phyloP scores from a whole-genome alignment of 2,888 invertebrate species.

The Chorisops tibialis region DNA sequence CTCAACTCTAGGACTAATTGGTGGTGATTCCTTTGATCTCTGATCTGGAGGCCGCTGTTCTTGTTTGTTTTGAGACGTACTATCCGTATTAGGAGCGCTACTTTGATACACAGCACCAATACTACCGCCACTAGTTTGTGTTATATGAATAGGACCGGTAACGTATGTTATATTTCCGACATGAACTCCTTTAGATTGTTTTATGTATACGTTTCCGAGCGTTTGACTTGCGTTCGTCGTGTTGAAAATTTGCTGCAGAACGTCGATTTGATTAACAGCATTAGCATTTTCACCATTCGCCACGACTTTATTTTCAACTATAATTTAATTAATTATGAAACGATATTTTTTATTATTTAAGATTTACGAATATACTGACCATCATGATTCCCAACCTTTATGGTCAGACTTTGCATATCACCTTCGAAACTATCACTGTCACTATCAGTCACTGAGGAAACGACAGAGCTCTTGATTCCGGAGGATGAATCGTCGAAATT shows the following conservation, averaged over 20 bases:
- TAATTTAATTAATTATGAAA: neutral
- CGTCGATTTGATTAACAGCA: slow-evolving; percentile 37
- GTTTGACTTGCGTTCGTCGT: slow-evolving; percentile 45
- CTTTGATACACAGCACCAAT: neutral
- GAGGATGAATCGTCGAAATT: slow-evolving; percentile 15
- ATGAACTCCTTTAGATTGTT: slow-evolving; percentile 52
- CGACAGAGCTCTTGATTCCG: slow-evolving; percentile 10
- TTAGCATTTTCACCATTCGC: neutral
- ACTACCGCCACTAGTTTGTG: slow-evolving; percentile 24
- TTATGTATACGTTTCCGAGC: slow-evolving; percentile 48
- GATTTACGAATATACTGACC: neutral
- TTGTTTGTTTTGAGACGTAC: neutral
- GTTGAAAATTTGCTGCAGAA: slow-evolving; percentile 43
- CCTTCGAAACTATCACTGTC: slow-evolving; percentile 20
- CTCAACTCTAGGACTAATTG: neutral
- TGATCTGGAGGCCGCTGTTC: neutral
- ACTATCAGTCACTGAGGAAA: slow-evolving; percentile 24
- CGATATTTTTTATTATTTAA: neutral
- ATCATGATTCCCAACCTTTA: slow-evolving; percentile 1
- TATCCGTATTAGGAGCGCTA: neutral
- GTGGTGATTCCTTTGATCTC: neutral
- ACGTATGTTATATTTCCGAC: slow-evolving; percentile 55
- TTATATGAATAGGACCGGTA: slow-evolving; percentile 52
- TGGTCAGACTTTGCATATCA: neutral
- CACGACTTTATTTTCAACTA: slow-evolving; percentile 9